Conservation (phyloP, 2,888 invertebrate genomes). For the Sinodicranocentrus sp. region DNA sequence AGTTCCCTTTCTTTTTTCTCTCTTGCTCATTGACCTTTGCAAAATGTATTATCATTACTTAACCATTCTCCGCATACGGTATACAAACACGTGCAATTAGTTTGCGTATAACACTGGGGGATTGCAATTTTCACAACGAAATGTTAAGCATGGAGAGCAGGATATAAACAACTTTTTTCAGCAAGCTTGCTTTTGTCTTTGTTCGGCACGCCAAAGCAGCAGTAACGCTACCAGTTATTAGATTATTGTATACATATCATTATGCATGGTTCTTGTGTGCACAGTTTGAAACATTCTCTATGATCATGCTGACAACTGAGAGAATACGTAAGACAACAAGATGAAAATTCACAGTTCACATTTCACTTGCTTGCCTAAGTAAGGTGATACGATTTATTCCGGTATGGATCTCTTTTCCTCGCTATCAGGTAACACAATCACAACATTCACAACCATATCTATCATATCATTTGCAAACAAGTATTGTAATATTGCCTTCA, state of each 20-base stretch:
- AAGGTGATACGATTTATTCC: constrained; percentile 60
- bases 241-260: neutral
- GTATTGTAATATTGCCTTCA: constrained; percentile 39
- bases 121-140: neutral
- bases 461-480: constrained; percentile 12
- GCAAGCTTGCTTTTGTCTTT: constrained; percentile 11
- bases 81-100: neutral
- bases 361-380: constrained; percentile 49
- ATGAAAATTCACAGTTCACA: constrained; percentile 48
- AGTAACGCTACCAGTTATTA: too few species aligned
- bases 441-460: constrained; percentile 25
- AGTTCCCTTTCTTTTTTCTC: constrained; percentile 60
- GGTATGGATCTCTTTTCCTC: constrained; percentile 54
- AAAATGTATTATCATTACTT: constrained; percentile 13
- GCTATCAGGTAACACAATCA: constrained; percentile 51
- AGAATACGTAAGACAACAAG: constrained; percentile 31
- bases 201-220: too few species aligned
- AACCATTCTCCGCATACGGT: neutral
- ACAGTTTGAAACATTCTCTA: neutral
- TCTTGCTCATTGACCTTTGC: constrained; percentile 64
- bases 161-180: neutral
- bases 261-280: neutral
- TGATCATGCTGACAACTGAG: constrained; percentile 40
- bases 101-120: neutral
- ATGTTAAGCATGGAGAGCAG: neutral